Base-by-base conservation (phyloP, 2,888 invertebrate species). In the Unio delphinus region DNA sequence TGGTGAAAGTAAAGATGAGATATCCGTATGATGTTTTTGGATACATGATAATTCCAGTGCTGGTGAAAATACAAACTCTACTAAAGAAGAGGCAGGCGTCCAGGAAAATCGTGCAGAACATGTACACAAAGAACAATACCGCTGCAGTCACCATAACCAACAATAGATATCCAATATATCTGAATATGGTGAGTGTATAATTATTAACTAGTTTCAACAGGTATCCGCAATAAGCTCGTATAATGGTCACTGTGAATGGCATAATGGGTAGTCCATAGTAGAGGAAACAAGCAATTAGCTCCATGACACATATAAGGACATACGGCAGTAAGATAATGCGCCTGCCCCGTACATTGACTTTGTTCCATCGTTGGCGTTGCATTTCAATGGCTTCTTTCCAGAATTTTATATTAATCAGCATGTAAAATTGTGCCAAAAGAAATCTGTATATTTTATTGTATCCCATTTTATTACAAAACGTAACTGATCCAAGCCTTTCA, bases 91-190 rank as follows among this genome's bases (percentile, higher is more conserved):
- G 54, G 28, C 67, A 72, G 7, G 77, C 77, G 30, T 77, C 80
- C 30, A 80, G 61, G 65, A 78, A 80, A 26, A 80, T 74, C 11
- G 73, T 77, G 23, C 72, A 68, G 61, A 76, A 77, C 77, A 80
- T 76, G 61, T 76, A 80, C 7, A 77, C 57, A 34, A 72, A 69
- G 45, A 63, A 74, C 8, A 64, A 5, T 58, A 63, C 69, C 34
- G 54, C 30, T 3, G 56, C 28, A 23, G 64, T 28, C 15, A 66
- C 30, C 8, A 1, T 55, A 5, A 54, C 20, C 34, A 71, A 26
- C 20, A 71, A 26, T 20, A 59, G 20, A 1, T 67, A 30, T 54
- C 61, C 55, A 34, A 8, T 20, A 6, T 45, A 45, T 11, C 45
- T 45, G 11, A 45, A 45, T 45, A 45, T 11, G 1, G 11, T 45